phyloP scores from a whole-genome alignment of 2,113 vertebrate species.

The Grantiella picta region DNA sequence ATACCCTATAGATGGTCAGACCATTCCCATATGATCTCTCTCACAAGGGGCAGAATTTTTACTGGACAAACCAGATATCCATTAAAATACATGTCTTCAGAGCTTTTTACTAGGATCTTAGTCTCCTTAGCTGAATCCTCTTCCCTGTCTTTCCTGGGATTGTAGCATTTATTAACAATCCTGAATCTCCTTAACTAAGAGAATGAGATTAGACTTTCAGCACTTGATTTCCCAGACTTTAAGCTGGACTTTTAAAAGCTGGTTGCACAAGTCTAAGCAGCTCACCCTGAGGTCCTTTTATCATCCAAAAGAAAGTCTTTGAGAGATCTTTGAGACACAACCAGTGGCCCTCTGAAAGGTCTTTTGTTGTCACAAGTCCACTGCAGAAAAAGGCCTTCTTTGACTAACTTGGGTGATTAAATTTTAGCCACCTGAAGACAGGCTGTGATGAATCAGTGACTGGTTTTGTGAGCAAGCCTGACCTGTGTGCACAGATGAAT shows the following conservation, averaged over 20 bases:
- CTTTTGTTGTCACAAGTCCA: neutral
- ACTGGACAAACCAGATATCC: neutral
- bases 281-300: neutral
- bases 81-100: neutral
- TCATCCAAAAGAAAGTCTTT: neutral
- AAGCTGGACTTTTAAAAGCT: neutral
- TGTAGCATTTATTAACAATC: neutral
- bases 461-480: neutral
- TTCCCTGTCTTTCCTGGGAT: neutral
- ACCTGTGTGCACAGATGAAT: neutral
- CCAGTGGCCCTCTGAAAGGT: neutral
- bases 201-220: neutral
- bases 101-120: neutral
- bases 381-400: neutral
- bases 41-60: neutral
- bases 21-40: neutral
- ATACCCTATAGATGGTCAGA: neutral
- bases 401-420: neutral
- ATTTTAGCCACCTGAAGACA: neutral
- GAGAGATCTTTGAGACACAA: neutral
- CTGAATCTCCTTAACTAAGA: neutral
- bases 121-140: neutral
- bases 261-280: neutral
- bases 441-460: neutral
- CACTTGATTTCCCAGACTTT: neutral